Base-by-base conservation (phyloP, 2,113 vertebrate species). In the Calyptommatus sinebrachiatus region DNA sequence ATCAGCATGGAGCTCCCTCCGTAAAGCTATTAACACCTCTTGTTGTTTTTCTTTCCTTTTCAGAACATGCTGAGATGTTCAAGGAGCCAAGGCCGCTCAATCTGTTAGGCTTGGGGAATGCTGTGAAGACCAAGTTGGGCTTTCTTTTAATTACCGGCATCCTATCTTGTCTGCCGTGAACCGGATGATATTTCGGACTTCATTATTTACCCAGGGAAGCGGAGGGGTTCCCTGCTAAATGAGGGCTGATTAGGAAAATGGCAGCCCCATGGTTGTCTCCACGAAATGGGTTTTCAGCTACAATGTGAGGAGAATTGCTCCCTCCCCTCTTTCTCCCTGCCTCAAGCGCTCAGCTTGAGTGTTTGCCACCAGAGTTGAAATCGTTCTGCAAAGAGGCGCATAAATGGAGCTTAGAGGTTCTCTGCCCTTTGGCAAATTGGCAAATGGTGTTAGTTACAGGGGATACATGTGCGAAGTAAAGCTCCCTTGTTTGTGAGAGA, bases 11-110 rank as follows among this genome's bases (percentile, higher is more conserved):
- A 90, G 93, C 94, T 94, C 93, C 94, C 94, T 91, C 70, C 31
- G 96, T 97, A 97, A 97, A 97, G 95, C 97, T 94, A 96, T 99
- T 99, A 98, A 96, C 97, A 97, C 96, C 96, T 97, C 98, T 98
- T 97, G 97, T 98, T 97, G 95, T 95, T 89, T 92, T 90, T 94
- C 94, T 94, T 86, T 91, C 92, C 92, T 94, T 53, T 95, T 92
- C 87, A 12, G 90, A 96, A 96, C 93, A 92, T 94, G 95, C 96
- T 92, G 93, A 93, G 95, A 95, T 95, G 95, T 94, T 96, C 94
- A 96, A 95, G 96, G 94, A 96, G 95, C 91, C 94, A 93, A 95
- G n/a, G 93, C 90, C 90, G 94, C 93, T 86, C 94, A 94, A 94
- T 96, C 96, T 96, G 95, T 95, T 94, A 91, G 93, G 91, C 88